Evolutionary conservation across 2,113 vertebrate genomes (phyloP).

Genomic region (Suricata suricatta): DNA sequence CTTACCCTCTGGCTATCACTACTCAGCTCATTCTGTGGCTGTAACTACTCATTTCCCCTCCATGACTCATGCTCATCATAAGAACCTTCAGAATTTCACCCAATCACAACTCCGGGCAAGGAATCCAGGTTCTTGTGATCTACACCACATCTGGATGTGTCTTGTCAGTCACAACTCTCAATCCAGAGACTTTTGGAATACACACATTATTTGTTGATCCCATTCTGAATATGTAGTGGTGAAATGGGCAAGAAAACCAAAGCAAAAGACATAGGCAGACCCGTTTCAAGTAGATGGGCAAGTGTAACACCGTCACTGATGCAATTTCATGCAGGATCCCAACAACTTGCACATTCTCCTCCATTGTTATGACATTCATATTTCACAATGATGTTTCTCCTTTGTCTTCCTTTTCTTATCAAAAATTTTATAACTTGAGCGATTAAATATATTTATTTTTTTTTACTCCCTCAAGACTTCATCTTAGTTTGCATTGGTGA

Average conservation of each 20-base stretch:
- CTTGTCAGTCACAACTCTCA: background rate
- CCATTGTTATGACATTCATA: background rate
- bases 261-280: background rate
- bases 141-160: background rate
- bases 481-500: background rate
- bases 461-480: background rate
- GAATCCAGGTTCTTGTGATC: background rate
- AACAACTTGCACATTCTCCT: accelerated
- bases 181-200: background rate
- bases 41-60: background rate
- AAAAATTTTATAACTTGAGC: background rate
- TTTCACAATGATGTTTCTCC: background rate
- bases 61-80: background rate
- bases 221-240: background rate
- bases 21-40: background rate
- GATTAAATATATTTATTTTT: background rate
- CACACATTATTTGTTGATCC: background rate
- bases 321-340: accelerated
- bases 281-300: background rate
- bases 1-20: background rate
- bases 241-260: background rate
- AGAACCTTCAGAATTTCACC: background rate
- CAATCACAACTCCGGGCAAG: background rate
- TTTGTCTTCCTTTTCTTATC: background rate
- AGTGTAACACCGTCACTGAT: accelerated